Percentiles rank a stretch among this genome's conserved stretches.
Conservation (phyloP, 2,888 invertebrate species). For the Cyclophora albipunctata region DNA sequence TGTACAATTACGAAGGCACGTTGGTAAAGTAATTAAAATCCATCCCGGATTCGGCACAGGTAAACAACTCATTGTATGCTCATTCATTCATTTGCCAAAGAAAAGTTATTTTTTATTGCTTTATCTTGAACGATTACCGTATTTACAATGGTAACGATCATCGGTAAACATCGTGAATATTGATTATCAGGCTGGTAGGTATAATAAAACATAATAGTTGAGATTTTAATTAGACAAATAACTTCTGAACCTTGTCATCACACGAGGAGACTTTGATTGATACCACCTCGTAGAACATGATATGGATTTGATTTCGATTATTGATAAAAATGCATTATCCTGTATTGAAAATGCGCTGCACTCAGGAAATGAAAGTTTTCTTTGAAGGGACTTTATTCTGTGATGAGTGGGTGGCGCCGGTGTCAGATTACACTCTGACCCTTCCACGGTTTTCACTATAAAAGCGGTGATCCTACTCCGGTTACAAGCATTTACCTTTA, state of each 20-base stretch:
- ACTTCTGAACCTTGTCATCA: conserved; percentile 15
- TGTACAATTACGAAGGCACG: too few relatives aligned
- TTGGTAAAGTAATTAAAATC: too few relatives aligned
- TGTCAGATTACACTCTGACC: conserved; percentile 59
- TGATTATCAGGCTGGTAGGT: conserved; percentile 23
- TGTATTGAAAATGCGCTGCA: conserved; percentile 35
- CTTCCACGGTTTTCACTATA: conserved; percentile 61
- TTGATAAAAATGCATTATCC: conserved; percentile 46
- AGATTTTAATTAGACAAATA: conserved; percentile 18
- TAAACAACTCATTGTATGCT: too few relatives aligned
- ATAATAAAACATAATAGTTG: conserved; percentile 19
- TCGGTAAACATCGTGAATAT: conserved; percentile 45
- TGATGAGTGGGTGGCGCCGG: conserved; percentile 49
- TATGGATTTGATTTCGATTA: conserved; percentile 10
- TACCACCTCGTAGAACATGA: not conserved
- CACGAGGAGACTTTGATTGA: conserved; percentile 1
- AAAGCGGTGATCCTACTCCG: conserved; percentile 50
- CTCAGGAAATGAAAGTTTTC: conserved; percentile 65
- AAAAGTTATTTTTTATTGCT: conserved; percentile 6
- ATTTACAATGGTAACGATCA: conserved; percentile 33
- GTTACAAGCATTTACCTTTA: conserved; percentile 47
- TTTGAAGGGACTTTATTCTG: conserved; percentile 39
- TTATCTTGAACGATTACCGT: conserved; percentile 19
- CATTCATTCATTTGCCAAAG: conserved; percentile 11
- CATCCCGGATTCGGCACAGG: too few relatives aligned